Evolutionary conservation across 2,888 invertebrate species (phyloP).

Genomic region (Hydrotaea diabolus): DNA sequence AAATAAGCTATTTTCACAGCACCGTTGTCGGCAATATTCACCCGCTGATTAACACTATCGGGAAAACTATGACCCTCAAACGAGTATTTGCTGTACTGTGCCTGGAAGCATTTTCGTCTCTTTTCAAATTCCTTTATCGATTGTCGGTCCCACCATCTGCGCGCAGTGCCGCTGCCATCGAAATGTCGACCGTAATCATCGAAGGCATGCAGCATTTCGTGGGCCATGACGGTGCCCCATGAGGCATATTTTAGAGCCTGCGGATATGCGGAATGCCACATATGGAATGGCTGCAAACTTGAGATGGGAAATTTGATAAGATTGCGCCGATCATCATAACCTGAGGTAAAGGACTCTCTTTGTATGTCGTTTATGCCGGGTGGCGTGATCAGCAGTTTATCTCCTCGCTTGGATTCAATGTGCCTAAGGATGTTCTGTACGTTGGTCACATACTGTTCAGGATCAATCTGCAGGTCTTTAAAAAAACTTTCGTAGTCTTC

Average conservation of each 20-base stretch:
- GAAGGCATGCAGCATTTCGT: slow-evolving; percentile 78
- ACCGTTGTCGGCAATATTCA: slow-evolving; percentile 78
- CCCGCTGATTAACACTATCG: slow-evolving; percentile 71
- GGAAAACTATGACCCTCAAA: slow-evolving; percentile 64
- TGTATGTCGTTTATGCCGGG: slow-evolving; percentile 63
- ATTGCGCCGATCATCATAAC: slow-evolving; percentile 73
- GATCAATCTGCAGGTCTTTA: slow-evolving; percentile 68
- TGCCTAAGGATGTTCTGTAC: slow-evolving; percentile 71
- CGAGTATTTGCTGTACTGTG: slow-evolving; percentile 75
- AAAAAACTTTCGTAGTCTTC: slow-evolving; percentile 72
- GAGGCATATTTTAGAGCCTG: slow-evolving; percentile 75
- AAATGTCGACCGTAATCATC: slow-evolving; percentile 75
- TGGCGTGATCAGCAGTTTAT: slow-evolving; percentile 60
- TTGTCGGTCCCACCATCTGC: slow-evolving; percentile 75
- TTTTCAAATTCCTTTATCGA: slow-evolving; percentile 74
- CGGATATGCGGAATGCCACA: slow-evolving; percentile 75
- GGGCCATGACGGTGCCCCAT: slow-evolving; percentile 76
- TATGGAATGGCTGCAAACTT: slow-evolving; percentile 74
- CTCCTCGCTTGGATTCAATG: slow-evolving; percentile 39
- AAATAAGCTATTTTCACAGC: slow-evolving; percentile 76
- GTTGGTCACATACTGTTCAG: slow-evolving; percentile 72
- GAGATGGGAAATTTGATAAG: slow-evolving; percentile 75
- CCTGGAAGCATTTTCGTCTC: slow-evolving; percentile 75
- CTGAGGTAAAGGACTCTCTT: slow-evolving; percentile 71
- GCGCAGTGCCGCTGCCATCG: slow-evolving; percentile 72